A percentile compares a stretch with the other conserved stretches of the same genome.
phyloP scores from a whole-genome alignment of 2,113 vertebrate species.

The Xiphophorus couchianus region DNA sequence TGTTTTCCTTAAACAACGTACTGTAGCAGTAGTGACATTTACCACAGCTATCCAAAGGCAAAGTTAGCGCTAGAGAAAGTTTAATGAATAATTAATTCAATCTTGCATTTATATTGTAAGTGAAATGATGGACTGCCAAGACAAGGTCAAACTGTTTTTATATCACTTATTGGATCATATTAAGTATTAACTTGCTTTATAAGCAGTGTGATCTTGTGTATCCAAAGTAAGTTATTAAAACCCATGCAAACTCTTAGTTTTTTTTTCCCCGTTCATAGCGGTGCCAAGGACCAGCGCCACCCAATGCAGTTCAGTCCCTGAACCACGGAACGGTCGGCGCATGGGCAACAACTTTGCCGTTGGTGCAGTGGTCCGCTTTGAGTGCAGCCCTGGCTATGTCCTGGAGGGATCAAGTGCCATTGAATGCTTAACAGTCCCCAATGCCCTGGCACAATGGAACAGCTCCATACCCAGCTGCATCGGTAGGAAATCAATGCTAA shows the following conservation, averaged over 20 bases:
- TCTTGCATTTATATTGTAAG: conserved; percentile 9
- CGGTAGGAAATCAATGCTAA: conserved; percentile 74
- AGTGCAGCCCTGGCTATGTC: conserved; percentile 91
- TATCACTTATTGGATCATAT: conserved; percentile 1
- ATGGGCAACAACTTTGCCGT: conserved; percentile 94
- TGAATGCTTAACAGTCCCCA: conserved; percentile 92
- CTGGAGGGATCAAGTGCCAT: conserved; percentile 88
- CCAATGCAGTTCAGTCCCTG: conserved; percentile 95
- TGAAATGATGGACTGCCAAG: not conserved
- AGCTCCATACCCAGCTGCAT: conserved; percentile 90
- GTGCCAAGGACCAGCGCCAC: conserved; percentile 96
- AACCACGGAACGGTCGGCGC: conserved; percentile 91
- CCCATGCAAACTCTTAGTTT: not conserved
- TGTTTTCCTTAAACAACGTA: conserved; percentile 40
- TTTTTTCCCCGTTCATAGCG: conserved; percentile 72
- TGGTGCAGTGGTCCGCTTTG: conserved; percentile 89
- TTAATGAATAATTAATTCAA: conserved; percentile 46
- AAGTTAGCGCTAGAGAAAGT: conserved; percentile 9
- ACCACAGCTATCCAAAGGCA: conserved; percentile 40
- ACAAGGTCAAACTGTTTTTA: conserved; percentile 7
- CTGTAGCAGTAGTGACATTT: conserved; percentile 40
- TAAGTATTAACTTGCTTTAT: not conserved
- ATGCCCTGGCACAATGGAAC: conserved; percentile 96
- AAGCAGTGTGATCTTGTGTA: not conserved
- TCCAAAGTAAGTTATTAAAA: not conserved